Evolutionary conservation across 2,113 vertebrate genomes (phyloP).

Genomic region (Lepus americanus): DNA sequence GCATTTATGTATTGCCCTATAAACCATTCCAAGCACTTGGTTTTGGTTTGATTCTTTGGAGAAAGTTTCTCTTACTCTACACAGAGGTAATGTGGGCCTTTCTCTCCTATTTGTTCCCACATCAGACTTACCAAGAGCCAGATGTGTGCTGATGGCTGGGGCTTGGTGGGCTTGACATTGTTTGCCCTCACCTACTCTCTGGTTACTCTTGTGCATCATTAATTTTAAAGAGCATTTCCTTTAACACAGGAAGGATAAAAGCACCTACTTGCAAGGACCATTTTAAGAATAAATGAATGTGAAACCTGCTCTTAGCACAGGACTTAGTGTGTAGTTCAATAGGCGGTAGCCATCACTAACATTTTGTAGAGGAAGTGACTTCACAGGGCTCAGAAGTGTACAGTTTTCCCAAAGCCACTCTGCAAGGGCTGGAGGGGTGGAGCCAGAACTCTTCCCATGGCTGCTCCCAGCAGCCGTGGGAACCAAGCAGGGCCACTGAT

Average conservation of each 20-base stretch:
- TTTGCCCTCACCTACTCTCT: background rate
- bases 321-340: background rate
- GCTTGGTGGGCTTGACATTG: background rate
- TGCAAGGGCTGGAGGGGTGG: background rate
- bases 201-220: background rate
- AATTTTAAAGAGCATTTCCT: background rate
- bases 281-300: background rate
- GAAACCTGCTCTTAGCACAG: background rate
- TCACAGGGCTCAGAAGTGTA: background rate
- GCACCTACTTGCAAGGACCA: background rate
- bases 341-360: background rate
- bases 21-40: background rate
- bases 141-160: background rate
- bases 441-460: background rate
- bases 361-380: background rate
- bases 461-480: background rate
- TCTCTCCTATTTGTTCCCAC: background rate
- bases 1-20: background rate
- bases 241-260: conserved; percentile 11
- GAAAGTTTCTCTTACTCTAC: background rate
- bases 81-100: background rate
- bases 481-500: background rate
- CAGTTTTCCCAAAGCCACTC: background rate
- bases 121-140: background rate
- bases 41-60: background rate